Percentiles rank a stretch among this genome's conserved stretches.
Conservation (phyloP, 2,797 vertebrate genomes). For the Phoeniculus purpureus region DNA sequence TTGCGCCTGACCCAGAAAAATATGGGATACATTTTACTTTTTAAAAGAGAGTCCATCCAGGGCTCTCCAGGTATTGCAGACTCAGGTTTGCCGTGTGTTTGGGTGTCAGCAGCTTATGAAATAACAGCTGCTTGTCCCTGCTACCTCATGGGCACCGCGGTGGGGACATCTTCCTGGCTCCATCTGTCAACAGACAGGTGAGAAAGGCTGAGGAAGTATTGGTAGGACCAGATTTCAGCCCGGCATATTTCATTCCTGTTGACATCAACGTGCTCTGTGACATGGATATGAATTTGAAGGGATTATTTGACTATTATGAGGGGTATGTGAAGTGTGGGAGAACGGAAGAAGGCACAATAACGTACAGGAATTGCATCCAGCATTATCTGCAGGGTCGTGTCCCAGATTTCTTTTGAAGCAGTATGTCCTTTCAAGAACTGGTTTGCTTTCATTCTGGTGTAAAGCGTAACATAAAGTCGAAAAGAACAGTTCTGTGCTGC, state of each 20-base stretch:
- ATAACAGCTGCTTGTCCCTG: not conserved
- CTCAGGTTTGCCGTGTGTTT: not conserved
- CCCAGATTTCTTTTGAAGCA: not conserved
- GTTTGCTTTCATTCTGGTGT: not conserved
- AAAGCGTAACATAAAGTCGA: not conserved
- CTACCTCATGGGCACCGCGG: not conserved
- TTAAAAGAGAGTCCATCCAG: not conserved
- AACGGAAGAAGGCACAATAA: not conserved
- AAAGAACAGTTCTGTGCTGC: not conserved
- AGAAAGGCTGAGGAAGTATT: not conserved
- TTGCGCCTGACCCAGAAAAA: not conserved
- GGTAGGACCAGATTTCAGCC: not conserved
- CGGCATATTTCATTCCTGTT: not conserved
- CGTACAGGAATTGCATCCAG: not conserved
- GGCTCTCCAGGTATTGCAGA: not conserved
- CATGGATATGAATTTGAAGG: not conserved
- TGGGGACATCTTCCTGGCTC: not conserved
- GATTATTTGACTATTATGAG: not conserved
- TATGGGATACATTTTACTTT: not conserved
- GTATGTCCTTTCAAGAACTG: not conserved
- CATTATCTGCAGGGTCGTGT: not conserved
- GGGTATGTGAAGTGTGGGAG: not conserved
- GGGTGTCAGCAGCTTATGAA: not conserved
- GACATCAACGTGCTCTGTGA: not conserved
- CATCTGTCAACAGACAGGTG: not conserved